Percentiles rank a stretch among this genome's conserved stretches.
Evolutionary conservation across 2,888 invertebrate species (phyloP).

Genomic region (Rhorus exstirpatorius): DNA sequence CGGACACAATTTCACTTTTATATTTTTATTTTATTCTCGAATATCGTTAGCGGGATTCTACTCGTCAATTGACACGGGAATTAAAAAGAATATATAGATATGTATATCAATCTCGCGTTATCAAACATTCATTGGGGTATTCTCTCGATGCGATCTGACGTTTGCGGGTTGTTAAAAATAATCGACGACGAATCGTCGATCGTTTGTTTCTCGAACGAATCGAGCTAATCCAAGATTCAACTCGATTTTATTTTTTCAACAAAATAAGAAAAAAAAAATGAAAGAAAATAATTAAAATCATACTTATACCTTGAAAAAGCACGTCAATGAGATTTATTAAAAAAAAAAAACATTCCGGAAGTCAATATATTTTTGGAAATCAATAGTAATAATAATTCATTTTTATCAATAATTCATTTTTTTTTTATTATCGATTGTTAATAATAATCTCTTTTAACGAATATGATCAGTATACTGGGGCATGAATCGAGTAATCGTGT

Average conservation of each 20-base stretch:
- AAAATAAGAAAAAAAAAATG: background rate
- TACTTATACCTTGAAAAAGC: no score
- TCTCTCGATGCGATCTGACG: conserved; percentile 49
- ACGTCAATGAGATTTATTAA: no score
- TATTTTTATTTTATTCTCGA: background rate
- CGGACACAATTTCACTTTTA: conserved; percentile 14
- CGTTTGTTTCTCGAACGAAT: conserved; percentile 46
- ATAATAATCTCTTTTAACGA: no score
- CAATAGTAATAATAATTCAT: no score
- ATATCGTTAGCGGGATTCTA: conserved; percentile 1
- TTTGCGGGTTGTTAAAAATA: conserved; percentile 57
- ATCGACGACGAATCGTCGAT: conserved; percentile 57
- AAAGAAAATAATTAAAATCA: no score
- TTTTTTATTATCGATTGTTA: no score
- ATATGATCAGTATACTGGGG: no score
- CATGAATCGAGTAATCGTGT: no score
- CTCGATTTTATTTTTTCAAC: background rate
- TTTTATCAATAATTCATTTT: no score
- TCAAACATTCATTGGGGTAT: conserved; percentile 14
- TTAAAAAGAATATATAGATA: conserved; percentile 1
- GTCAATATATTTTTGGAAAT: no score
- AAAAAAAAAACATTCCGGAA: no score
- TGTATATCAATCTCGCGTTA: conserved; percentile 1
- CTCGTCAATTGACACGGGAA: background rate
- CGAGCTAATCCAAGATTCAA: background rate